Conservation (phyloP, 1,140 invertebrate genomes). For the Lepidurus arcticus region DNA sequence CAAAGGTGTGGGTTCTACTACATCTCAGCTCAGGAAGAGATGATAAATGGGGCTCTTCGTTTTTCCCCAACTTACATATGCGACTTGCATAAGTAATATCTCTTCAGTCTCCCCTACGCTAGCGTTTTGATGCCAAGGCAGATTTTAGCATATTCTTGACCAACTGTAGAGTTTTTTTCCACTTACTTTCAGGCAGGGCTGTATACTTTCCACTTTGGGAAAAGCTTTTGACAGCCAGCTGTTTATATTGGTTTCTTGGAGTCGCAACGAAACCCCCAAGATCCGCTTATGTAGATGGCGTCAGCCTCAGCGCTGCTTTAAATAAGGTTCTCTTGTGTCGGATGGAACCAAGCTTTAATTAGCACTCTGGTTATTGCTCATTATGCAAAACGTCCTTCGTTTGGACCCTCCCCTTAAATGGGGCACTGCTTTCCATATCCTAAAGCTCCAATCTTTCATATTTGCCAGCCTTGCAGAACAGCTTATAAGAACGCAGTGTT, state of each 20-base stretch:
- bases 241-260: neutral
- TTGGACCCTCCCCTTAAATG: neutral
- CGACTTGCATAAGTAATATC: constrained; percentile 10
- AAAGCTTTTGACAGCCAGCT: neutral
- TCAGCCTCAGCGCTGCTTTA: constrained; percentile 8
- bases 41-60: neutral
- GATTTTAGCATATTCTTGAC: neutral
- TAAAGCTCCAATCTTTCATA: neutral
- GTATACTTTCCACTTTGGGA: neutral
- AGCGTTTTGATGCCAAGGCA: neutral
- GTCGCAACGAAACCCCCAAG: neutral
- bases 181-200: neutral
- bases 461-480: neutral
- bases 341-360: neutral
- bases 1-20: neutral
- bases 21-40: neutral
- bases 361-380: constrained; percentile 17
- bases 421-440: neutral
- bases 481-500: too few species aligned
- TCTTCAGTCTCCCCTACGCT: neutral
- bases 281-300: neutral
- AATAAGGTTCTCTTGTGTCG: constrained; percentile 2
- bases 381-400: constrained; percentile 13
- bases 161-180: neutral
- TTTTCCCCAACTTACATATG: neutral